Conservation (phyloP, 2,888 invertebrate genomes). For the Acronicta psi region DNA sequence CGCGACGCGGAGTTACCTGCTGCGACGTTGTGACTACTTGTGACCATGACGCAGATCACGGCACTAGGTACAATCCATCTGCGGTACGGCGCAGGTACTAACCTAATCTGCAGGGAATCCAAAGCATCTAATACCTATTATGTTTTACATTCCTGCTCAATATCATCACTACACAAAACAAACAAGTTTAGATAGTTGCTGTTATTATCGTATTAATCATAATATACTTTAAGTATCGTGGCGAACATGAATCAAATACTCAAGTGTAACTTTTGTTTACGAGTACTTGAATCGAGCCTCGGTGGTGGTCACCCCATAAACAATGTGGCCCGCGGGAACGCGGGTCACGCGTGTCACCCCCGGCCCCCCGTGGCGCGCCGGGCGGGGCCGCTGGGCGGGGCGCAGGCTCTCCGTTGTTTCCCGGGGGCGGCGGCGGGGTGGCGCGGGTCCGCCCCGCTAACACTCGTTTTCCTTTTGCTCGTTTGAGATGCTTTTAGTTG, state of each 20-base stretch:
- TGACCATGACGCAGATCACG: constrained; percentile 3
- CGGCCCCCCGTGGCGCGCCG: constrained; percentile 4
- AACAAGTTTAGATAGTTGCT: no score
- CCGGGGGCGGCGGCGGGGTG: constrained; percentile 26
- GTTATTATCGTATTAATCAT: no score
- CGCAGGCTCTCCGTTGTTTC: constrained; percentile 29
- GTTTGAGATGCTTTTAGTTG: constrained; percentile 46
- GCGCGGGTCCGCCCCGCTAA: constrained; percentile 33
- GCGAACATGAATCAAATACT: constrained; percentile 37
- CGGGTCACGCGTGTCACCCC: constrained; percentile 16
- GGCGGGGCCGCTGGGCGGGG: constrained; percentile 54
- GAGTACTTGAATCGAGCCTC: constrained; percentile 8
- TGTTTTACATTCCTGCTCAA: not conserved
- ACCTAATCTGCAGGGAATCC: no score
- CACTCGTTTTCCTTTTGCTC: constrained; percentile 50
- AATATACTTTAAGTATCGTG: constrained; percentile 13
- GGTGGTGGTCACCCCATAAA: constrained; percentile 34
- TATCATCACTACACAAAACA: no score
- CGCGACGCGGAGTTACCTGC: not conserved
- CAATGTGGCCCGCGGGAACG: constrained; percentile 5
- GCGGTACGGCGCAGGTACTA: no score
- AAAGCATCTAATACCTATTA: no score
- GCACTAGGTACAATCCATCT: constrained; percentile 5
- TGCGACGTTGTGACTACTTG: no score
- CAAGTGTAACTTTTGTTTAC: constrained; percentile 21